A percentile compares a stretch with the other conserved stretches of the same genome.
These are phyloP conservation scores for Cyclophora punctaria DNA, from an alignment of 2,888 invertebrate genomes.

Conservation along the genomic window DNA sequence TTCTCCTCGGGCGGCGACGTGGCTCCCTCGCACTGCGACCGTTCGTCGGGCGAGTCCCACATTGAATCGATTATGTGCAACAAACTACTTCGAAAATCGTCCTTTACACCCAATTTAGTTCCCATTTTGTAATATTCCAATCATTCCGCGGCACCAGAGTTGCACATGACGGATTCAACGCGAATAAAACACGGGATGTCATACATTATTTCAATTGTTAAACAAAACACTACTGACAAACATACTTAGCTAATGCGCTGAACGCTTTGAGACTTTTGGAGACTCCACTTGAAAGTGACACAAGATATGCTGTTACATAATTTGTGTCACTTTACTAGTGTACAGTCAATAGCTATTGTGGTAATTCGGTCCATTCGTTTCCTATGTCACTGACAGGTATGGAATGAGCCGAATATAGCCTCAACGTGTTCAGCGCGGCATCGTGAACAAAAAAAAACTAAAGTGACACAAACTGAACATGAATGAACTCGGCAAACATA, in stretches of 20 bases:
- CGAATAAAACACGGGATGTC: slow-evolving; percentile 76
- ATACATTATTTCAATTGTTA: slow-evolving; percentile 72
- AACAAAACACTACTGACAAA: slow-evolving; percentile 69
- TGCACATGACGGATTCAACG: slow-evolving; percentile 77
- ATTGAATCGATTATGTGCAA: slow-evolving; percentile 78
- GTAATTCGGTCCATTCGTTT: slow-evolving; percentile 1
- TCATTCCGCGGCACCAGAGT: slow-evolving; percentile 53
- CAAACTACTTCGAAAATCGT: slow-evolving; percentile 76
- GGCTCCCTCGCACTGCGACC: slow-evolving; percentile 70
- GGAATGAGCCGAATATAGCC: background rate
- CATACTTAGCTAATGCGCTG: slow-evolving; percentile 3
- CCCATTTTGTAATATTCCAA: slow-evolving; percentile 37
- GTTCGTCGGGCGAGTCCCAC: slow-evolving; percentile 76
- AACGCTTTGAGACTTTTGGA: slow-evolving; percentile 13
- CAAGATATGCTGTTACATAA: no score
- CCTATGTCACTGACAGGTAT: background rate
- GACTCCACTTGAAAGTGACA: background rate
- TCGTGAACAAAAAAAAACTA: slow-evolving; percentile 49
- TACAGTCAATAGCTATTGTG: slow-evolving; percentile 43
- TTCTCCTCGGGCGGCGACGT: slow-evolving; percentile 49
- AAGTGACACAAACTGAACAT: slow-evolving; percentile 62
- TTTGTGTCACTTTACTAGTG: no score
- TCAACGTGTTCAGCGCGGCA: slow-evolving; percentile 16
- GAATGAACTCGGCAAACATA: slow-evolving; percentile 69
- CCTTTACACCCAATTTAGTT: slow-evolving; percentile 56